phyloP scores from a whole-genome alignment of 1,140 invertebrate species.

The Drosophila dunni region DNA sequence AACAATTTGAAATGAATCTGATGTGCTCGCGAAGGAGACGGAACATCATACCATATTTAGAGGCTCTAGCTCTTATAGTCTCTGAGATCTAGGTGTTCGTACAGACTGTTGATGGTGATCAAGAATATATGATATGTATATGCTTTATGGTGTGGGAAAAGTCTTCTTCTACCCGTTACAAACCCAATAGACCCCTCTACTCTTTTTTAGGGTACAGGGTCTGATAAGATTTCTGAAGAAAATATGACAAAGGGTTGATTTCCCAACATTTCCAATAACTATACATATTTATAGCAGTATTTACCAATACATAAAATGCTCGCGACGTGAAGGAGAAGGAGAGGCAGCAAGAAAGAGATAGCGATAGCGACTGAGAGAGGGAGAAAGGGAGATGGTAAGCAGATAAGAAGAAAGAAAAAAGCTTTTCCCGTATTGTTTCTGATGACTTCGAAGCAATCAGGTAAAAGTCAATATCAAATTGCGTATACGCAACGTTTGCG shows the following conservation, averaged over 20 bases:
- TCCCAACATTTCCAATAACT: background rate
- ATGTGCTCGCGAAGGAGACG: too few relatives aligned
- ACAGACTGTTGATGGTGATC: too few relatives aligned
- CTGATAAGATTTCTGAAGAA: background rate
- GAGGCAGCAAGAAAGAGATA: background rate
- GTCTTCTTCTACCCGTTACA: too few relatives aligned
- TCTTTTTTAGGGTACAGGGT: too few relatives aligned
- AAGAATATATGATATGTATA: too few relatives aligned
- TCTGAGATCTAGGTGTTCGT: too few relatives aligned
- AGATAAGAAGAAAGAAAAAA: background rate
- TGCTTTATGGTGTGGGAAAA: too few relatives aligned
- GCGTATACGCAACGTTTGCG: slow-evolving; percentile 62
- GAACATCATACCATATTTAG: too few relatives aligned
- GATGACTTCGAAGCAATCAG: slow-evolving; percentile 26
- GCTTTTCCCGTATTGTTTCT: background rate
- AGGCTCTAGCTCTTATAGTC: too few relatives aligned
- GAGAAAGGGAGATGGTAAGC: background rate
- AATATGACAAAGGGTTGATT: background rate
- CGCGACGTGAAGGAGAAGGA: background rate
- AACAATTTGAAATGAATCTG: too few relatives aligned
- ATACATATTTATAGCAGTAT: slow-evolving; percentile 19
- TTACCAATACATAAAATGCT: background rate
- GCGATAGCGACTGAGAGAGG: too few relatives aligned
- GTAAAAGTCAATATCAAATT: slow-evolving; percentile 48
- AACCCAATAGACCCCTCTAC: too few relatives aligned